phyloP scores from a whole-genome alignment of 1,140 invertebrate genomes.

The Chrysomallon squamiferum region DNA sequence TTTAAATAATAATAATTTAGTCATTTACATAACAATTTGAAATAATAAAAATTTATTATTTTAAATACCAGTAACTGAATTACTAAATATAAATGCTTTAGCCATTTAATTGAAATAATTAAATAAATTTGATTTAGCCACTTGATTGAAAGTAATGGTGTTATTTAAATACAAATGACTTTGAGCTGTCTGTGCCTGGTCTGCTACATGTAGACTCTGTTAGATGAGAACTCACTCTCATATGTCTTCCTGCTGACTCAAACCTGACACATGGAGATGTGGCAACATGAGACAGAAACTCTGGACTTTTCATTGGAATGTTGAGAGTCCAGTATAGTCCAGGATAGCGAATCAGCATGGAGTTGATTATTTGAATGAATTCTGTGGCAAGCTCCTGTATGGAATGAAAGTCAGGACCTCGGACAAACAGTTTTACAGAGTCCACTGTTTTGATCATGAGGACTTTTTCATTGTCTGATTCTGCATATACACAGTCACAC shows the following conservation, averaged over 20 bases:
- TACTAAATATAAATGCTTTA: no score
- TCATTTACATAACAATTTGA: no score
- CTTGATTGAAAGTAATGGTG: no score
- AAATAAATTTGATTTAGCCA: no score
- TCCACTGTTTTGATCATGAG: constrained; percentile 23
- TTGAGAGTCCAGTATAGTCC: constrained; percentile 49
- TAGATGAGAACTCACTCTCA: no score
- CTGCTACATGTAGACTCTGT: no score
- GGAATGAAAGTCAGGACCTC: constrained; percentile 18
- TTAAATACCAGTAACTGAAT: no score
- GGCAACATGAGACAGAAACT: constrained; percentile 4
- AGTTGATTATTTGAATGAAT: constrained; percentile 36
- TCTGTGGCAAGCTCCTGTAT: constrained; percentile 30
- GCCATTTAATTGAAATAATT: no score
- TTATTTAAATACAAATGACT: no score
- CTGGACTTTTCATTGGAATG: constrained; percentile 19
- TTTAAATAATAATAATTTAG: no score
- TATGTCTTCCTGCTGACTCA: neutral
- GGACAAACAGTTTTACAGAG: constrained; percentile 17
- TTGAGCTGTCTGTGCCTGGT: no score
- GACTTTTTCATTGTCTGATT: constrained; percentile 40
- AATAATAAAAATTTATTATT: no score
- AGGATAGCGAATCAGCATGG: constrained; percentile 30
- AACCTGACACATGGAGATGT: constrained; percentile 1
- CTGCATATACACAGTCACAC: constrained; percentile 48